Percentiles rank a stretch among this genome's conserved stretches.
These are phyloP conservation scores for Caerostris extrusa DNA, from an alignment of 1,140 invertebrate genomes.

Conservation along the genomic window DNA sequence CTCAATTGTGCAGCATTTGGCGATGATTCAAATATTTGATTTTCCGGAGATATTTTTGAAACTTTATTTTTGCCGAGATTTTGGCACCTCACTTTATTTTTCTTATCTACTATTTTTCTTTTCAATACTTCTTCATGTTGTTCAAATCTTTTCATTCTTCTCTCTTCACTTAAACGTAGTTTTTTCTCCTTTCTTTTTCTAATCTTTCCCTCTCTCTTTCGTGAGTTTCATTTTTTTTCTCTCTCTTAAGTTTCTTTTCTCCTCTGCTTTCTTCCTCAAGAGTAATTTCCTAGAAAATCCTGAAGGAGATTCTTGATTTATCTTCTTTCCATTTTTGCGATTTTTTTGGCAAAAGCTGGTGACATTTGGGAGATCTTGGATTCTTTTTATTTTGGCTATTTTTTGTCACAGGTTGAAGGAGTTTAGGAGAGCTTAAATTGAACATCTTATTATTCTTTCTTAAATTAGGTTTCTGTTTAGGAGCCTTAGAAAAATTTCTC, in stretches of 20 bases:
- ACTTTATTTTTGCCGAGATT: background rate
- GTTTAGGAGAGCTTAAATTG: too few relatives aligned
- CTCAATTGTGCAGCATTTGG: background rate
- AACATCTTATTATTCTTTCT: too few relatives aligned
- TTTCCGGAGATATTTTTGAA: background rate
- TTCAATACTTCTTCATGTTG: background rate
- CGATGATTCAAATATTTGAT: background rate
- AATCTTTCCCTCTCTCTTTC: conserved; percentile 2
- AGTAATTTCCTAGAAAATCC: background rate
- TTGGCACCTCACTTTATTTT: background rate
- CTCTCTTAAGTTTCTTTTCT: background rate
- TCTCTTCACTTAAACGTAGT: conserved; percentile 2
- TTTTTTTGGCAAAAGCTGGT: background rate
- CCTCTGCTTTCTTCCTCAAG: background rate
- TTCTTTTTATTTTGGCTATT: too few relatives aligned
- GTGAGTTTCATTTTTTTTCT: conserved; percentile 6
- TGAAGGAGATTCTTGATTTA: background rate
- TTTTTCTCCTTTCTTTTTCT: conserved; percentile 2
- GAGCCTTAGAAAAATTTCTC: too few relatives aligned
- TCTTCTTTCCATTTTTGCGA: background rate
- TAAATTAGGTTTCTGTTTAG: too few relatives aligned
- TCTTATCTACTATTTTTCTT: conserved; percentile 4
- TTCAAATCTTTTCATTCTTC: background rate
- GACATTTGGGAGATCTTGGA: too few relatives aligned
- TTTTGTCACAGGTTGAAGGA: too few relatives aligned